Percentiles rank a stretch among this genome's conserved stretches.
phyloP scores from a whole-genome alignment of 2,113 vertebrate species.

The Nothocercus nigrocapillus region DNA sequence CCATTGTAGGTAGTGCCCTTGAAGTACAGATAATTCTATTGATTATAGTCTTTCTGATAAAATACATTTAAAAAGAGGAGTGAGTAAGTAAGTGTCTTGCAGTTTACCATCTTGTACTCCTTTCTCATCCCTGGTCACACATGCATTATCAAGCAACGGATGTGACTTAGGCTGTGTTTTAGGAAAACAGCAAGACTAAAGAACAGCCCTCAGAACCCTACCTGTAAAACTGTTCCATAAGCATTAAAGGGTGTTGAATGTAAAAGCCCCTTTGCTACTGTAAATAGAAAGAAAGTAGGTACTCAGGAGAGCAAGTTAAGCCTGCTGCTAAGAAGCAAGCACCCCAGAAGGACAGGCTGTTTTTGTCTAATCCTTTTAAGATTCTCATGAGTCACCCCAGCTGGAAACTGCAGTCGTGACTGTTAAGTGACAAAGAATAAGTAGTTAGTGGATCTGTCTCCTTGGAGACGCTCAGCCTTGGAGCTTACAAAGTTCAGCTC shows the following conservation, averaged over 20 bases:
- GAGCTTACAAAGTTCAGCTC: constrained; percentile 37
- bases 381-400: constrained; percentile 63
- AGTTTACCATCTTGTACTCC: not conserved
- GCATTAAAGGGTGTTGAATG: not conserved
- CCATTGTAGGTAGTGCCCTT: not conserved
- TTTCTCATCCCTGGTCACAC: not conserved
- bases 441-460: constrained; percentile 38
- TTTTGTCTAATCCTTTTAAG: constrained; percentile 54
- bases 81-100: not conserved
- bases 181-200: not conserved
- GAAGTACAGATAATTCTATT: not conserved
- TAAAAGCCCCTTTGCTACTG: not conserved
- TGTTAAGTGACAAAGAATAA: constrained; percentile 55
- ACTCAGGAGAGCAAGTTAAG: constrained; percentile 5
- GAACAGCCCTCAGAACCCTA: not conserved
- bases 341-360: constrained; percentile 39
- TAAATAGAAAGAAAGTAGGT: not conserved
- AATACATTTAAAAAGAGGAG: not conserved
- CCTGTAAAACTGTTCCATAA: not conserved
- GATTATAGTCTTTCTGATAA: not conserved
- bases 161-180: not conserved
- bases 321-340: not conserved
- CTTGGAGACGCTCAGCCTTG: constrained; percentile 48
- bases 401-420: constrained; percentile 66
- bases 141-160: not conserved